These are phyloP conservation scores for Sebastes paucispinis DNA, from an alignment of 2,797 vertebrate genomes.

Conservation along the genomic window DNA sequence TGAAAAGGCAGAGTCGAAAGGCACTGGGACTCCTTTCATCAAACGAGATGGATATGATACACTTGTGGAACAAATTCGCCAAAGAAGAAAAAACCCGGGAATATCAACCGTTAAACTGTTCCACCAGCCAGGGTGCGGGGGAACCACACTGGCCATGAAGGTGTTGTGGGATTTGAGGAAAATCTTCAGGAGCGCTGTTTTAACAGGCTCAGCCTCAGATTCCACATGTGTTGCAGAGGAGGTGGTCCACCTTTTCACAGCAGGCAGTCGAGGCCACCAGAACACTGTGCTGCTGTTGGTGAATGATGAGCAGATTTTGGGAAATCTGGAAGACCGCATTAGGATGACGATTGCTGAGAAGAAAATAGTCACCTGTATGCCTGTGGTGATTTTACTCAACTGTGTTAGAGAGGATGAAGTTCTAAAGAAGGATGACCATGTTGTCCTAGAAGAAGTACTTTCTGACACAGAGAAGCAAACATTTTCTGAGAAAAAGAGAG, in stretches of 20 bases:
- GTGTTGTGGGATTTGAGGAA: conserved; percentile 61
- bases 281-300: conserved; percentile 43
- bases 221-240: not conserved
- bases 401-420: conserved; percentile 9
- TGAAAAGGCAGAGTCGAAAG: not conserved
- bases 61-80: fast-evolving
- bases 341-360: fast-evolving
- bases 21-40: not conserved
- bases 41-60: conserved; percentile 12
- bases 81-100: fast-evolving
- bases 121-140: conserved; percentile 57
- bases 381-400: conserved; percentile 17
- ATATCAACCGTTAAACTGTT: not conserved
- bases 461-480: not conserved
- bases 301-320: not conserved
- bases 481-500: not conserved
- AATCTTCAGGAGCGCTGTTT: conserved; percentile 40
- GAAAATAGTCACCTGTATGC: fast-evolving
- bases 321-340: not conserved
- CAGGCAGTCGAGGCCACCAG: fast-evolving
- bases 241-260: conserved; percentile 39
- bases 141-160: conserved; percentile 64
- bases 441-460: not conserved
- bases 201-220: conserved; percentile 4
- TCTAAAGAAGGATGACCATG: fast-evolving